A percentile compares a stretch with the other conserved stretches of the same genome.
phyloP scores from a whole-genome alignment of 2,113 vertebrate genomes.

The Phocoena sinus region DNA sequence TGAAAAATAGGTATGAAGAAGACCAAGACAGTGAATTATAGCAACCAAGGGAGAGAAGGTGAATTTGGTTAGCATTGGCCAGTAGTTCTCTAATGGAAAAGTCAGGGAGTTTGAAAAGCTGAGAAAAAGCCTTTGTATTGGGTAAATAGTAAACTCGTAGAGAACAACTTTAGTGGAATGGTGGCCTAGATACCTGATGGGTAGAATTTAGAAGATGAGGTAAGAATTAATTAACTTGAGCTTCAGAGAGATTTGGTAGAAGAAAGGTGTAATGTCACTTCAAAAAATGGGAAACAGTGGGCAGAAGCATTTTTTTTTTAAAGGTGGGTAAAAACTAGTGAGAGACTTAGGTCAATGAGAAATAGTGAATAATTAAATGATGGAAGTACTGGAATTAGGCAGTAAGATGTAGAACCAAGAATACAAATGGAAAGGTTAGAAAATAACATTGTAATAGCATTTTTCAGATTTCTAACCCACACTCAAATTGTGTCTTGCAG shows the following conservation, averaged over 20 bases:
- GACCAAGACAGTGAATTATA: not conserved
- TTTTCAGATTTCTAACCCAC: not conserved
- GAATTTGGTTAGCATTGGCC: not conserved
- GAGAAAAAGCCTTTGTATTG: not conserved
- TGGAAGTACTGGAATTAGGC: not conserved
- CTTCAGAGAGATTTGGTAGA: conserved; percentile 1
- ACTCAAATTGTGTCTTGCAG: not conserved
- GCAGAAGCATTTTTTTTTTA: not conserved
- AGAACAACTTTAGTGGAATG: not conserved
- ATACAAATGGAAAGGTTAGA: not conserved
- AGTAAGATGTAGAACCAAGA: not conserved
- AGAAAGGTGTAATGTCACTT: not conserved
- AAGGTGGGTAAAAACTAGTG: not conserved
- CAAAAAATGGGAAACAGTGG: not conserved
- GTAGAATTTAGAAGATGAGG: not conserved
- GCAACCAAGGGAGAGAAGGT: not conserved
- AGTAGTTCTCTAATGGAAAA: not conserved
- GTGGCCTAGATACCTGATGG: not conserved
- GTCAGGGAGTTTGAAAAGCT: not conserved
- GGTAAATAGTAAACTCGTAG: not conserved
- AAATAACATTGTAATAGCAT: not conserved
- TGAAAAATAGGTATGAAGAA: not conserved
- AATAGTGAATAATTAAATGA: not conserved
- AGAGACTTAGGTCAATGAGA: not conserved
- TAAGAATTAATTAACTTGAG: conserved; percentile 15